A percentile compares a stretch with the other conserved stretches of the same genome.
These are phyloP conservation scores for Pangasianodon hypophthalmus DNA, from an alignment of 2,113 vertebrate genomes.

Conservation along the genomic window DNA sequence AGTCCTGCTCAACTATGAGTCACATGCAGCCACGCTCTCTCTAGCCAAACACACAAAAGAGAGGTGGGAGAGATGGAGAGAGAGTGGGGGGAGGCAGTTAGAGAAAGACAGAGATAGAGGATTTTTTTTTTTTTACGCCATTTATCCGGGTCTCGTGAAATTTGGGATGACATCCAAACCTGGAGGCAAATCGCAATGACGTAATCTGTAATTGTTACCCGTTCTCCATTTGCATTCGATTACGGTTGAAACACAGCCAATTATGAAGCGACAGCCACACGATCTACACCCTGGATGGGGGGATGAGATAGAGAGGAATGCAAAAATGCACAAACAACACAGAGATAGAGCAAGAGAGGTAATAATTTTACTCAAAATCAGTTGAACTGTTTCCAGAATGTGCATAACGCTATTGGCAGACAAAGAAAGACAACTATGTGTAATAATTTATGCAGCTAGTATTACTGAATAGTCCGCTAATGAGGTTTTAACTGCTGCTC, in stretches of 20 bases:
- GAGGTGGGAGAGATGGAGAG: slow-evolving; percentile 30
- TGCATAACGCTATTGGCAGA: slow-evolving; percentile 18
- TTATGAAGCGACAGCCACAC: slow-evolving; percentile 39
- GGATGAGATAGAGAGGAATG: not conserved
- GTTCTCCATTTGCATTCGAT: slow-evolving; percentile 47
- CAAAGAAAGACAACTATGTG: slow-evolving; percentile 8
- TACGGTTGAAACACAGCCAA: slow-evolving; percentile 44
- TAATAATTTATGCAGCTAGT: slow-evolving; percentile 36
- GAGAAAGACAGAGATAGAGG: slow-evolving; percentile 6
- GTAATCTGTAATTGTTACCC: slow-evolving; percentile 51
- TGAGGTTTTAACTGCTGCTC: slow-evolving; percentile 36
- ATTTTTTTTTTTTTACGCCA: slow-evolving; percentile 4
- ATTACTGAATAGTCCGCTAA: slow-evolving; percentile 29
- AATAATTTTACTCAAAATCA: slow-evolving; percentile 18
- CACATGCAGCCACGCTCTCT: slow-evolving; percentile 47
- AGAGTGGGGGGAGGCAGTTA: not conserved
- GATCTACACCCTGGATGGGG: slow-evolving; percentile 20
- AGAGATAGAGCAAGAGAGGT: not conserved
- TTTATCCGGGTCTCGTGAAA: slow-evolving; percentile 35
- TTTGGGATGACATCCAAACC: slow-evolving; percentile 53
- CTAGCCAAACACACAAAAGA: slow-evolving; percentile 48
- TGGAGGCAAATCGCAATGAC: slow-evolving; percentile 47
- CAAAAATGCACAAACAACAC: not conserved
- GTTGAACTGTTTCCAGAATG: slow-evolving; percentile 11
- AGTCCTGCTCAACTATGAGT: slow-evolving; percentile 50